phyloP scores from a whole-genome alignment of 2,888 invertebrate species.

The Elmis aenea region DNA sequence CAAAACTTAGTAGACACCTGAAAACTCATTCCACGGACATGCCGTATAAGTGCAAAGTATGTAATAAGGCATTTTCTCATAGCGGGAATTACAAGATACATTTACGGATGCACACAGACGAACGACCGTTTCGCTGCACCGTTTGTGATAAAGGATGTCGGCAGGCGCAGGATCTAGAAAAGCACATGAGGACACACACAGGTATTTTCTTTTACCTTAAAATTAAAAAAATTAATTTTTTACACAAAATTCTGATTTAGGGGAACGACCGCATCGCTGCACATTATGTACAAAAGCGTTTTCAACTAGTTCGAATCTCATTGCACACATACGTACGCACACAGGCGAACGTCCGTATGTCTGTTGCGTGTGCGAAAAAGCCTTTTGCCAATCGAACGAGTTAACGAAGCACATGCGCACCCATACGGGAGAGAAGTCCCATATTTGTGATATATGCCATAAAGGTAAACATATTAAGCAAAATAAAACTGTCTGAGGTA shows the following conservation, averaged over 20 bases:
- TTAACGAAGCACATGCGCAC: conserved; percentile 47
- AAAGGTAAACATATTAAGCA: conserved; percentile 43
- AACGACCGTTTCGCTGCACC: conserved; percentile 45
- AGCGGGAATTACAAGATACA: conserved; percentile 48
- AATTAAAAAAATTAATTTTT: conserved; percentile 1
- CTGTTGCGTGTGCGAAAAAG: conserved; percentile 46
- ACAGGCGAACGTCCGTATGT: conserved; percentile 48
- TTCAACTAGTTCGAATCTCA: conserved; percentile 48
- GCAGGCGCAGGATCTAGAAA: conserved; percentile 48
- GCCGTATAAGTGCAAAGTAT: conserved; percentile 45
- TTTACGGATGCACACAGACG: conserved; percentile 44
- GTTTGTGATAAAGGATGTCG: conserved; percentile 47
- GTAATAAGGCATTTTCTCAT: conserved; percentile 46
- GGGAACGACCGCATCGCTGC: conserved; percentile 47
- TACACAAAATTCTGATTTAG: conserved; percentile 24
- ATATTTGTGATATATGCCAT: conserved; percentile 46
- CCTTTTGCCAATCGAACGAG: conserved; percentile 47
- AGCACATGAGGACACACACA: conserved; percentile 49
- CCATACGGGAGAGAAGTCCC: conserved; percentile 49
- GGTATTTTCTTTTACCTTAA: conserved; percentile 28
- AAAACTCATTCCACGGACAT: conserved; percentile 45
- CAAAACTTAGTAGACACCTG: conserved; percentile 45
- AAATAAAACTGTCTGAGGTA: too few relatives aligned
- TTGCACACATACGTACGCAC: conserved; percentile 47
- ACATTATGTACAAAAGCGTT: conserved; percentile 46